Conservation (phyloP, 2,888 invertebrate species). For the Chrysolina americana region DNA sequence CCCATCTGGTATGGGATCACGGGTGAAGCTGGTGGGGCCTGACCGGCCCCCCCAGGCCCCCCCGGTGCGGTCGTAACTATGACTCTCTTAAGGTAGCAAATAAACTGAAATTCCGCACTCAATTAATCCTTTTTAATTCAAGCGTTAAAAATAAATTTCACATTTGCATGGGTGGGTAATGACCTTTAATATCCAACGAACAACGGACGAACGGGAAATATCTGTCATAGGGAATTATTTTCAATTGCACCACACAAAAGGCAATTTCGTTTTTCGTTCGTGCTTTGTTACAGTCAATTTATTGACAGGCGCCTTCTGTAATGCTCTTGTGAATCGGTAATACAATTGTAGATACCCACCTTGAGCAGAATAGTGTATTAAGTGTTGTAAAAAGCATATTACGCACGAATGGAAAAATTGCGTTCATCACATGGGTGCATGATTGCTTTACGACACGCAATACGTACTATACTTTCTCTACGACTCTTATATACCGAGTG, state of each 20-base stretch:
- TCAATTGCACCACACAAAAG: slow-evolving; percentile 9
- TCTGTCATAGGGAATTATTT: slow-evolving; percentile 7
- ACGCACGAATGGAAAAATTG: too few relatives aligned
- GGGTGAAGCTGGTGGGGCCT: too few relatives aligned
- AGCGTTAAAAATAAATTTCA: not conserved
- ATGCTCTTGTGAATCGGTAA: not conserved
- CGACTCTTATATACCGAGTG: too few relatives aligned
- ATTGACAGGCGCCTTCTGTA: slow-evolving; percentile 6
- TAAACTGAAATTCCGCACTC: not conserved
- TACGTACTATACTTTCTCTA: too few relatives aligned
- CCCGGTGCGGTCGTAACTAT: too few relatives aligned
- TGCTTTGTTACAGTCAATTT: slow-evolving; percentile 10
- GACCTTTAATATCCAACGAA: not conserved
- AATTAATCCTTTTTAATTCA: not conserved
- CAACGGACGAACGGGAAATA: slow-evolving; percentile 12
- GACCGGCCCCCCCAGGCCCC: too few relatives aligned
- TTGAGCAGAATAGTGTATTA: too few relatives aligned
- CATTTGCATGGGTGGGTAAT: slow-evolving; percentile 9
- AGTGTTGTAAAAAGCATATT: too few relatives aligned
- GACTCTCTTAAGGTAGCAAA: too few relatives aligned
- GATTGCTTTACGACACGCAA: too few relatives aligned
- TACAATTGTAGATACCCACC: not conserved
- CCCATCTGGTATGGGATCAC: too few relatives aligned
- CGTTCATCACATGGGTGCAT: too few relatives aligned
- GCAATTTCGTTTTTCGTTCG: slow-evolving; percentile 8